Evolutionary conservation across 2,888 invertebrate species (phyloP).

Genomic region (Augochlorella aurata): DNA sequence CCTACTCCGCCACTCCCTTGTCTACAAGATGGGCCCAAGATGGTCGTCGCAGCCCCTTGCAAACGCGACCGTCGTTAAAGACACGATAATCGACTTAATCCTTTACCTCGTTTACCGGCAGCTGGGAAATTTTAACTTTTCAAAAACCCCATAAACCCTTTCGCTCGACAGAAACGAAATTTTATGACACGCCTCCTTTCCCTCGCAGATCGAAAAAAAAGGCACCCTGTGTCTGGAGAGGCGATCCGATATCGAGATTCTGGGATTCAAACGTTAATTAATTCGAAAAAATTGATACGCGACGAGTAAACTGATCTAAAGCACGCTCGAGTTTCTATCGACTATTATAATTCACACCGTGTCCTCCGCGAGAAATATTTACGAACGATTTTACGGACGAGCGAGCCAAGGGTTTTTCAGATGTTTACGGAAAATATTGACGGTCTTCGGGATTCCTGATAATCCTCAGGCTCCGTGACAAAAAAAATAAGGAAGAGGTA

Average conservation of each 20-base stretch:
- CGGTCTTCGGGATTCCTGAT: slow-evolving; percentile 1
- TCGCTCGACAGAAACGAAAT: background rate
- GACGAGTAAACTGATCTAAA: too few relatives aligned
- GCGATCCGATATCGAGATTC: too few relatives aligned
- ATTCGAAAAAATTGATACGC: too few relatives aligned
- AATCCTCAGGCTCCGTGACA: slow-evolving; percentile 16
- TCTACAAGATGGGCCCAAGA: slow-evolving; percentile 7
- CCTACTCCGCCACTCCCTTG: background rate
- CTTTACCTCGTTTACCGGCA: slow-evolving; percentile 22
- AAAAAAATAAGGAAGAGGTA: background rate
- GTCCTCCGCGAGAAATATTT: slow-evolving; percentile 10
- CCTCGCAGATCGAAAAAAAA: background rate
- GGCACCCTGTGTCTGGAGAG: too few relatives aligned
- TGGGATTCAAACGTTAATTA: too few relatives aligned
- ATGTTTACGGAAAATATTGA: slow-evolving; percentile 27
- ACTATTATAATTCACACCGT: too few relatives aligned
- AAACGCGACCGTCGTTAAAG: slow-evolving; percentile 40
- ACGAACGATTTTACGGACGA: background rate
- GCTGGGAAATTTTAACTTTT: slow-evolving; percentile 12
- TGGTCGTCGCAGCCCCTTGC: background rate
- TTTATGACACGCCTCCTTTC: background rate
- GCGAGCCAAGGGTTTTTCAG: background rate
- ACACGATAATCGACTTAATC: slow-evolving; percentile 53
- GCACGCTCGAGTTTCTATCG: too few relatives aligned
- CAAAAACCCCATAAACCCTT: slow-evolving; percentile 39